Percentiles rank a stretch among this genome's conserved stretches.
Conservation (phyloP, 2,113 vertebrate species). For the Pardalotus punctatus region DNA sequence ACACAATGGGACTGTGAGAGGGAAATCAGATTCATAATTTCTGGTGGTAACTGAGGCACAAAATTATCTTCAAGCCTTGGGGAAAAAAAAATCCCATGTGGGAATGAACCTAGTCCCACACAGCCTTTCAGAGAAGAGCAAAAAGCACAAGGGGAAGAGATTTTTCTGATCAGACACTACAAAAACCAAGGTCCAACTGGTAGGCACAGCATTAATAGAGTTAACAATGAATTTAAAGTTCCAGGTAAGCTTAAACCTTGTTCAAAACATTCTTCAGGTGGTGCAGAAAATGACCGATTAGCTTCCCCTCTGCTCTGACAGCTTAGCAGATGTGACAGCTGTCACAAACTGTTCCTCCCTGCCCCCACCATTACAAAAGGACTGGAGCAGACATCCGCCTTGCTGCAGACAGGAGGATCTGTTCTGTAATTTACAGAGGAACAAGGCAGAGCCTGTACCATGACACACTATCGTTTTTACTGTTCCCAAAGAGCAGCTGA, state of each 20-base stretch:
- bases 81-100: fast-evolving
- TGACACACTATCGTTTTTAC: slow-evolving; percentile 20
- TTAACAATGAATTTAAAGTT: neutral
- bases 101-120: neutral
- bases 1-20: neutral
- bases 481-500: neutral
- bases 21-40: neutral
- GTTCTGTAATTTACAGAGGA: slow-evolving; percentile 26
- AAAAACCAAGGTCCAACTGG: neutral
- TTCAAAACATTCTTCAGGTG: neutral
- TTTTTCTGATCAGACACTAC: neutral
- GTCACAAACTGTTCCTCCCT: neutral
- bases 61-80: neutral
- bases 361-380: neutral
- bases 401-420: neutral
- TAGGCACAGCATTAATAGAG: neutral
- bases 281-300: neutral
- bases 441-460: slow-evolving; percentile 23
- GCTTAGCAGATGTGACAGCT: slow-evolving; percentile 19
- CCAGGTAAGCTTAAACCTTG: neutral
- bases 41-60: neutral
- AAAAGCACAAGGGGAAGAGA: neutral
- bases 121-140: neutral
- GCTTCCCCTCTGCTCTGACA: neutral
- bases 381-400: neutral